Base-by-base conservation (phyloP, 2,888 invertebrate species). In the Fabriciana adippe region DNA sequence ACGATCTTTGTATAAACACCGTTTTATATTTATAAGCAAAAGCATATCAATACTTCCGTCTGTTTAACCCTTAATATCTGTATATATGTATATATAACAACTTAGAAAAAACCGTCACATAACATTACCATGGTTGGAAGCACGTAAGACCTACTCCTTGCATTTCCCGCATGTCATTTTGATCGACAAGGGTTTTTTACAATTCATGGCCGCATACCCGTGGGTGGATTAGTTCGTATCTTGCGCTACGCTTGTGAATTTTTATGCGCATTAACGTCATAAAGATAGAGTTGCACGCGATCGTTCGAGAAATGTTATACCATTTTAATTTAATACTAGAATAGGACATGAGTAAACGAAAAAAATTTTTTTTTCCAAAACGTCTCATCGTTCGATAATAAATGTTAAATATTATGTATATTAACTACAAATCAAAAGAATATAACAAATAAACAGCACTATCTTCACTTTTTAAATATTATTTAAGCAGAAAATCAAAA, bases 151-250 rank as follows among this genome's bases (percentile, higher is more conserved):
- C 71, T 55, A 69, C 57, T 56, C 26, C 55, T 54, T 69, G 66
- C 66, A 67, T 66, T 76, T 71, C 73, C 78, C 59, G 59, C 64
- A 65, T 61, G 72, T 76, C 72, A 76, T 69, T 76, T 71, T 73
- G 75, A 79, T 77, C 75, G 76, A 79, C 76, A 71, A 69, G 66
- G 75, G 71, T 76, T 76, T 71, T 18, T 73, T 72, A 66, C 71
- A 71, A 73, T 77, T 75, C 69, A 68, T 60, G 68, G 53, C 62
- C 64, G 31, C 59, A 59, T 69, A 74, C 64, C 70, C 67, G 68
- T 16, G 67, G 60, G 64, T 71, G 75, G 74, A 75, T 76, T 78
- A 78, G 73, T 73, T 72, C 71, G 72, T 73, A 74, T 73, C 75
- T 73, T 66, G 55, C 69, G 72, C 72, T 73, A 71, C 68, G 68